phyloP scores from a whole-genome alignment of 2,113 vertebrate genomes.

The Genyomyrus donnyi region DNA sequence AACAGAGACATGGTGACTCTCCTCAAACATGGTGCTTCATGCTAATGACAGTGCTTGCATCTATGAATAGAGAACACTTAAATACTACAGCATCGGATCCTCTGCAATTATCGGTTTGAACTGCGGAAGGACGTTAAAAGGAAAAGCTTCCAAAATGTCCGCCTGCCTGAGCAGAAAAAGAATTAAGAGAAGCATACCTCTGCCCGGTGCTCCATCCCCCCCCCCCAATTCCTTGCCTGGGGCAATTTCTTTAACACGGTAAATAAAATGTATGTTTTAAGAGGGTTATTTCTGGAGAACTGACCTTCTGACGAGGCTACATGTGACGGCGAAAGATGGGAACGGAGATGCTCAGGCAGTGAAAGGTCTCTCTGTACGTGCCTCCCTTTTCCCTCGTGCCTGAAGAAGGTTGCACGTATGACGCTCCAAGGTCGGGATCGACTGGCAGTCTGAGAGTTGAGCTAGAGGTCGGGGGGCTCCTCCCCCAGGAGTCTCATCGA shows the following conservation, averaged over 20 bases:
- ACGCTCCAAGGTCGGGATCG: conserved; percentile 46
- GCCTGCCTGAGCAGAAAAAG: conserved; percentile 41
- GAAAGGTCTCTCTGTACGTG: conserved; percentile 28
- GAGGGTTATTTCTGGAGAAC: not conserved
- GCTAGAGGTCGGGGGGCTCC: not conserved
- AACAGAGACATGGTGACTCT: conserved; percentile 35
- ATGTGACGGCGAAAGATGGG: not conserved
- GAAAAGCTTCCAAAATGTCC: conserved; percentile 7
- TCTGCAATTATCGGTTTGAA: conserved; percentile 42
- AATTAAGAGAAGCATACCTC: conserved; percentile 26
- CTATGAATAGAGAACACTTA: conserved; percentile 33
- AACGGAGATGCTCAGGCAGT: not conserved
- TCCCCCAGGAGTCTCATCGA: not conserved
- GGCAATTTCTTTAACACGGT: not conserved
- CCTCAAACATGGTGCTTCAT: conserved; percentile 36
- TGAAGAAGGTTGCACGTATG: conserved; percentile 40
- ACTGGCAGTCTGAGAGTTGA: conserved; percentile 22
- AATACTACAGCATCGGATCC: conserved; percentile 27
- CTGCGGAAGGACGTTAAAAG: conserved; percentile 36
- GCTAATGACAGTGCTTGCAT: conserved; percentile 21
- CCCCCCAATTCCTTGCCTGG: not conserved
- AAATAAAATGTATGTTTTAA: conserved; percentile 1
- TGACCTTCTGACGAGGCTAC: not conserved
- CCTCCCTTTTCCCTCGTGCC: conserved; percentile 24
- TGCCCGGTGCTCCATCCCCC: not conserved